A percentile compares a stretch with the other conserved stretches of the same genome.
Conservation (phyloP, 2,113 vertebrate species). For the Cryptotis parvus region DNA sequence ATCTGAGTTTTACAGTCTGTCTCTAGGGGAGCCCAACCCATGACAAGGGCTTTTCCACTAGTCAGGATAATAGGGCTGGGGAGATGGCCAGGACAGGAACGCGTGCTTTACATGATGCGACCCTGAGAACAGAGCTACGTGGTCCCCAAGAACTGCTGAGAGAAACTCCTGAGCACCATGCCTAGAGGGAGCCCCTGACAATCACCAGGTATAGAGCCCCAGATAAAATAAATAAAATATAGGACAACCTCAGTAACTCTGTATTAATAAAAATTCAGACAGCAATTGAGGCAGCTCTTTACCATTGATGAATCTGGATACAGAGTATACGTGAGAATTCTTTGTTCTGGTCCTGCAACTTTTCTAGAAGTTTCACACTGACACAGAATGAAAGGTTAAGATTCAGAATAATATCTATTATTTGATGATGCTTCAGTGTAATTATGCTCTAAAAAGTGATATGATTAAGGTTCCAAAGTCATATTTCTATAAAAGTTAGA, state of each 20-base stretch:
- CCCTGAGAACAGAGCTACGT: too few species aligned
- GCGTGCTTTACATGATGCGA: too few species aligned
- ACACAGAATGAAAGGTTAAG: not conserved
- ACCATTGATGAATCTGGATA: not conserved
- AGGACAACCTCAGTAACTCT: not conserved
- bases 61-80: not conserved
- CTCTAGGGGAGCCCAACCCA: not conserved
- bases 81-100: too few species aligned
- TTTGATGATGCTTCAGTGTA: not conserved
- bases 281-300: not conserved
- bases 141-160: too few species aligned
- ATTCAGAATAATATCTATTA: not conserved
- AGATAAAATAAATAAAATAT: too few species aligned
- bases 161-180: too few species aligned
- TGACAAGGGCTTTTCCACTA: not conserved
- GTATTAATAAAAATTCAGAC: not conserved
- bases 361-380: slow-evolving; percentile 54
- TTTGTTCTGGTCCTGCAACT: not conserved
- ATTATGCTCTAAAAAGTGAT: not conserved
- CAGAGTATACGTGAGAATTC: not conserved
- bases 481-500: not conserved
- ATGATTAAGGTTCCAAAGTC: not conserved
- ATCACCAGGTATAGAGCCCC: too few species aligned
- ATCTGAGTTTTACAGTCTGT: not conserved
- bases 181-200: too few species aligned